phyloP scores from a whole-genome alignment of 2,113 vertebrate species.

The Potamarius usumacintae region DNA sequence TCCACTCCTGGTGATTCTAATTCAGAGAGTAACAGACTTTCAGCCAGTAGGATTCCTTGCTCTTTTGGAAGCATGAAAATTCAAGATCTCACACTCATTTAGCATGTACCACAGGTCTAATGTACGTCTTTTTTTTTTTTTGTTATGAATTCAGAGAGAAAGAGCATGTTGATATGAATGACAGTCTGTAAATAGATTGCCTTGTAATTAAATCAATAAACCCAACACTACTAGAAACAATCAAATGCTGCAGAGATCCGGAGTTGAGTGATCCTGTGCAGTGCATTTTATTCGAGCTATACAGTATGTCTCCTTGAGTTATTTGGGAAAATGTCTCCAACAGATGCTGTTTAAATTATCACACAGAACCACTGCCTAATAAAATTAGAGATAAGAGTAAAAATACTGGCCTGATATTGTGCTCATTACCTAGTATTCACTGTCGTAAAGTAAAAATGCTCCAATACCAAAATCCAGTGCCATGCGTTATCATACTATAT shows the following conservation, averaged over 20 bases:
- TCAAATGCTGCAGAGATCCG: not conserved
- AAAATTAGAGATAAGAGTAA: constrained; percentile 46
- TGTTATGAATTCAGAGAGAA: not conserved
- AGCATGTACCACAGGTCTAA: not conserved
- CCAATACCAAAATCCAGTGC: not conserved
- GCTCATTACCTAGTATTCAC: not conserved
- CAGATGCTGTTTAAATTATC: not conserved
- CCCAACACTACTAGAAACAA: not conserved
- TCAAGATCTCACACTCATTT: not conserved
- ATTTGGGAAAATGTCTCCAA: not conserved
- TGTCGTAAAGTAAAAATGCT: not conserved
- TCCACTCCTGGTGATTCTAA: not conserved
- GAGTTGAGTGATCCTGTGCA: not conserved
- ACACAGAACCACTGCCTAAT: constrained; percentile 53
- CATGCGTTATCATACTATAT: not conserved
- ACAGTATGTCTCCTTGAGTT: not conserved
- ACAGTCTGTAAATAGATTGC: not conserved
- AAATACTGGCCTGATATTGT: not conserved
- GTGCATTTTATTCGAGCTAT: not conserved
- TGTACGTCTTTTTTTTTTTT: not conserved
- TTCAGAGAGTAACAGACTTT: constrained; percentile 25
- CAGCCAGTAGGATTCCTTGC: constrained; percentile 26
- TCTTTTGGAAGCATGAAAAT: constrained; percentile 3
- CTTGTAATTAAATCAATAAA: constrained; percentile 18
- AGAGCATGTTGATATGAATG: not conserved